Evolutionary conservation across 1,140 invertebrate species (phyloP).

Genomic region (Metaphire vulgaris): DNA sequence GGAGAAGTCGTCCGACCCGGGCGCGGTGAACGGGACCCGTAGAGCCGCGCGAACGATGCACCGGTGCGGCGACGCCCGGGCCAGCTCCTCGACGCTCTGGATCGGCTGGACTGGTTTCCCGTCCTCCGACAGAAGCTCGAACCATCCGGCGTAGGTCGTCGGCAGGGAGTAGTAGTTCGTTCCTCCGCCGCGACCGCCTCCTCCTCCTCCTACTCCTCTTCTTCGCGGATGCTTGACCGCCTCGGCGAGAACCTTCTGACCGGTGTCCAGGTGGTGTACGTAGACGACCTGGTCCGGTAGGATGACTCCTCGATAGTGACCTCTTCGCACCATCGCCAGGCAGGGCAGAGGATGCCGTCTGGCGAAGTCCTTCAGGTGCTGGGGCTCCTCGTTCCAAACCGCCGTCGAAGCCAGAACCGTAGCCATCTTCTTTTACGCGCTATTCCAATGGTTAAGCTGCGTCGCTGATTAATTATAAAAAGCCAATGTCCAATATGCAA

Average conservation of each 20-base stretch:
- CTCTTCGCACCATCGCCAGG: constrained; percentile 82
- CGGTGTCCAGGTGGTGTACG: constrained; percentile 71
- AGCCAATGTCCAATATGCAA: too few relatives aligned
- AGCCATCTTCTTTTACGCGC: too few relatives aligned
- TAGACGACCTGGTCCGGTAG: constrained; percentile 75
- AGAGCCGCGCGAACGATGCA: constrained; percentile 78
- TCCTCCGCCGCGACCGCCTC: too few relatives aligned
- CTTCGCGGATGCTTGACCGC: constrained; percentile 84
- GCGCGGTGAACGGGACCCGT: constrained; percentile 59
- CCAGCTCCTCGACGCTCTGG: constrained; percentile 74
- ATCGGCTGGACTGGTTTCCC: constrained; percentile 80
- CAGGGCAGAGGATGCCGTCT: constrained; percentile 71
- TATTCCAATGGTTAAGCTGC: too few relatives aligned
- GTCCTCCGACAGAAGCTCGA: constrained; percentile 87
- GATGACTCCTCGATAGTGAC: constrained; percentile 79
- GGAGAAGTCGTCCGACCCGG: constrained; percentile 28
- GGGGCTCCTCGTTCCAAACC: constrained; percentile 73
- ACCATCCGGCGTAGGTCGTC: constrained; percentile 80
- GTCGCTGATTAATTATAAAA: too few relatives aligned
- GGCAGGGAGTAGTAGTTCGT: constrained; percentile 68
- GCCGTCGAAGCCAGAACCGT: constrained; percentile 36
- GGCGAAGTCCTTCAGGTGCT: constrained; percentile 71
- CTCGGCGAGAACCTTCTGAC: constrained; percentile 75
- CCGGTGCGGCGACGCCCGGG: constrained; percentile 67
- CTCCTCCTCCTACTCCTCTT: too few relatives aligned